Percentiles rank a stretch among this genome's conserved stretches.
Conservation (phyloP, 2,797 vertebrate genomes). For the Remorina albescens region DNA sequence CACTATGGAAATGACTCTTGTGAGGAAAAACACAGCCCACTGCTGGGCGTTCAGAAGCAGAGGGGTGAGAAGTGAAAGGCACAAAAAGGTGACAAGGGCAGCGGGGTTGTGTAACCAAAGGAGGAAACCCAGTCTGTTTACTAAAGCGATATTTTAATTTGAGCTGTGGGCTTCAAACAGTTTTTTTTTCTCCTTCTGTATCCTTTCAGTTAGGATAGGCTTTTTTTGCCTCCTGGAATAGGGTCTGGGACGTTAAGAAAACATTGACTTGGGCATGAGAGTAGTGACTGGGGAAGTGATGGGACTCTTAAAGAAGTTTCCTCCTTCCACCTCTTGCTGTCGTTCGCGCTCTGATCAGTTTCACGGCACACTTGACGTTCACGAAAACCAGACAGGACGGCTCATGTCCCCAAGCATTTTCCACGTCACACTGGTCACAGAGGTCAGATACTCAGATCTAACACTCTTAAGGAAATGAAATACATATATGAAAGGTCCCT, state of each 20-base stretch:
- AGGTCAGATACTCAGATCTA: conserved; percentile 44
- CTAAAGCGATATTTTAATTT: conserved; percentile 70
- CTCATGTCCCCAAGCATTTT: conserved; percentile 19
- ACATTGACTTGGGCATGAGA: conserved; percentile 77
- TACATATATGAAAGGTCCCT: background rate
- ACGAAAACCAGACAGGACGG: conserved; percentile 25
- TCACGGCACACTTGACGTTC: conserved; percentile 47
- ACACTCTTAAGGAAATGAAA: conserved; percentile 20
- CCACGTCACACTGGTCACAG: conserved; percentile 19
- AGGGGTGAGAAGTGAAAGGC: conserved; percentile 60
- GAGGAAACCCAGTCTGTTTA: conserved; percentile 75
- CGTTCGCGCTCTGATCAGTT: conserved; percentile 42
- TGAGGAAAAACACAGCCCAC: conserved; percentile 25
- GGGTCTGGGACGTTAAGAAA: conserved; percentile 64
- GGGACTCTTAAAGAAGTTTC: conserved; percentile 63
- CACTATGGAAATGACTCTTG: conserved; percentile 4
- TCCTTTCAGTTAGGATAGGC: conserved; percentile 43
- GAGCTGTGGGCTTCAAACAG: conserved; percentile 42
- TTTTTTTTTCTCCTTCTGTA: conserved; percentile 41
- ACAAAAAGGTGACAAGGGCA: conserved; percentile 53
- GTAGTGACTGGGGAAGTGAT: conserved; percentile 57
- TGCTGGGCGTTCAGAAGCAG: conserved; percentile 28
- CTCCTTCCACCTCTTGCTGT: conserved; percentile 30
- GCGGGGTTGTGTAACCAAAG: conserved; percentile 58
- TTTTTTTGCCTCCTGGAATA: conserved; percentile 61